Base-by-base conservation (phyloP, 2,113 vertebrate genomes). In the Pampusana beccarii region DNA sequence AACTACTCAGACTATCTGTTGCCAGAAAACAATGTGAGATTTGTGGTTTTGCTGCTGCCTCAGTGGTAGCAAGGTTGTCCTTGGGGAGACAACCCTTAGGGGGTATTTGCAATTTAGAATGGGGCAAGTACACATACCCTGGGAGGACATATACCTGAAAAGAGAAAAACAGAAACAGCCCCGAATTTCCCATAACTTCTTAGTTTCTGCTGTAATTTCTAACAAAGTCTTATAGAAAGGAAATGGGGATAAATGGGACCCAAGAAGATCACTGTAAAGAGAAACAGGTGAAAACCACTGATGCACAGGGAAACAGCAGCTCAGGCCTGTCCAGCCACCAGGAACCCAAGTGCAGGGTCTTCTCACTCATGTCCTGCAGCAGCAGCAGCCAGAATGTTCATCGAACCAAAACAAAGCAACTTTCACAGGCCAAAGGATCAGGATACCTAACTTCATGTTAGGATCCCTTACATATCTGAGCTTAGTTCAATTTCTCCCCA, bases 331-430 rank as follows among this genome's bases (percentile, higher is more conserved):
- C 64, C 42, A 82, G 44, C 44, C 62, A 75, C 18, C 24, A 74
- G 29, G 13, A 44, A 61, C 13, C 18, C 65, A 62, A 0, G 0
- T 31, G 28, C 10, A 36, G 8, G 10, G 11, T 31, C 46, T 80
- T 77, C 15, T 6, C 36, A 58, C 64, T 25, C 54, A 60, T 77
- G 6, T 42, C 38, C 54, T 62, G 33, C 72, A 77, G 61, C 62
- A 80, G 66, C 25, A 86, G 64, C 80, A 69, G 36, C 31, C 65
- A 84, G 56, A 77, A 70, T 28, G 65, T 36, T 24, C 44, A 61
- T 57, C 26, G 44, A 31, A 53, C 12, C 66, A 64, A 92, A 75
- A 44, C 4, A 69, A 36, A 75, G 4, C 58, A 61, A 42, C 29
- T 15, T 87, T 36, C 38, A 40, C 16, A n/a, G 29, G 14, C 33